Percentiles rank a stretch among this genome's conserved stretches.
Conservation (phyloP, 2,797 vertebrate genomes). For the Hapalemur alaotrensis region DNA sequence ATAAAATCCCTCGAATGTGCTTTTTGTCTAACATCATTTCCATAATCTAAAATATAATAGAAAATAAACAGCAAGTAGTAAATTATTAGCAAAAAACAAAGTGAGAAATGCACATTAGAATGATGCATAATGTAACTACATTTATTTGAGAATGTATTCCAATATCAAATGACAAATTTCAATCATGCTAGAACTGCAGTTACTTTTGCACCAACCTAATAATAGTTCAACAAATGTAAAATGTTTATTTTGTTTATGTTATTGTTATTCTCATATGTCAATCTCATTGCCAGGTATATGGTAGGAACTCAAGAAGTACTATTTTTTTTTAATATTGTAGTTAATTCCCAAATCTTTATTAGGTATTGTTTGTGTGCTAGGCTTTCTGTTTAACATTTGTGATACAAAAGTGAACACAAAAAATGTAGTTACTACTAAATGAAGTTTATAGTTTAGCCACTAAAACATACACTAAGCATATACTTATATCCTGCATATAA, state of each 20-base stretch:
- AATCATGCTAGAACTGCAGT: no score
- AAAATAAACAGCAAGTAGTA: no score
- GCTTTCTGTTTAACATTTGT: not conserved
- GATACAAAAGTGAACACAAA: not conserved
- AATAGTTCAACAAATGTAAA: not conserved
- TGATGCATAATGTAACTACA: no score
- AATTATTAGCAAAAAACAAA: no score
- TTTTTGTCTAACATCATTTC: no score
- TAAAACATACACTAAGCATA: not conserved
- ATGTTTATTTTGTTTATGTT: not conserved
- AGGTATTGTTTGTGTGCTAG: not conserved
- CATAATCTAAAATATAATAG: no score
- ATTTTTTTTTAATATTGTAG: not conserved
- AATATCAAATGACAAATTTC: no score
- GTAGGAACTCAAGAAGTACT: not conserved
- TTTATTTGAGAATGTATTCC: no score
- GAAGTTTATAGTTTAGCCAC: not conserved
- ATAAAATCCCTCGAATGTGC: no score
- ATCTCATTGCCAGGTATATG: not conserved
- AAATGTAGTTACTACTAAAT: not conserved
- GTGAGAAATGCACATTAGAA: no score
- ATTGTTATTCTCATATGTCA: not conserved
- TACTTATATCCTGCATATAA: not conserved
- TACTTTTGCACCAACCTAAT: no score
- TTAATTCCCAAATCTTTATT: not conserved